Conservation (phyloP, 2,888 invertebrate genomes). For the Helicoverpa assulta region DNA sequence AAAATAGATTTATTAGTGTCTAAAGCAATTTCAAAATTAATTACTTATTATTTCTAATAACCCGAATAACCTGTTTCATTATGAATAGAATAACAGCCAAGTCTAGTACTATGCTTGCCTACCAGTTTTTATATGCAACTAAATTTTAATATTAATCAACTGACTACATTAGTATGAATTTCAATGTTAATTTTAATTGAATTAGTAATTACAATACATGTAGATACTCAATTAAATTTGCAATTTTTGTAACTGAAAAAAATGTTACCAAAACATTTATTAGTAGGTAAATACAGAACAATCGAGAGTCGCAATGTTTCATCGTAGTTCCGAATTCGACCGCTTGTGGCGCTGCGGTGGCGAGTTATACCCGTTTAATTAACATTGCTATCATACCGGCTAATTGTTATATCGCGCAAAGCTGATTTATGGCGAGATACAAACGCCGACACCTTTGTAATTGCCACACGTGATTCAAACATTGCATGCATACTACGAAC, state of each 20-base stretch:
- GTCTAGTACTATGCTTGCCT: neutral
- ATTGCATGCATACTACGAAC: conserved; percentile 79
- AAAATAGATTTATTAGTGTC: neutral
- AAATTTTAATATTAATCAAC: conserved; percentile 57
- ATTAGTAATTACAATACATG: conserved; percentile 65
- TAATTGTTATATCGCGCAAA: conserved; percentile 90
- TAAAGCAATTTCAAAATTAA: neutral
- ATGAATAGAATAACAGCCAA: neutral
- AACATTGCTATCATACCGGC: conserved; percentile 90
- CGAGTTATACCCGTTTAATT: conserved; percentile 88
- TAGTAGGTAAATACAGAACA: conserved; percentile 32
- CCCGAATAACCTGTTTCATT: neutral
- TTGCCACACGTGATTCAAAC: conserved; percentile 84
- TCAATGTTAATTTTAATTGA: conserved; percentile 64
- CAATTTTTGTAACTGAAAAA: conserved; percentile 34
- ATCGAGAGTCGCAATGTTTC: conserved; percentile 34
- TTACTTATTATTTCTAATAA: neutral
- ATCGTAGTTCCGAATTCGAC: conserved; percentile 70
- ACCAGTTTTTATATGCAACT: conserved; percentile 15
- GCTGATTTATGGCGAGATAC: conserved; percentile 88
- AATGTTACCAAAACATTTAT: conserved; percentile 12
- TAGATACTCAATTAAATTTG: conserved; percentile 59
- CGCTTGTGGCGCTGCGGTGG: conserved; percentile 73
- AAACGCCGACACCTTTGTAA: conserved; percentile 88
- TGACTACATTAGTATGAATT: conserved; percentile 43